Percentiles rank a stretch among this genome's conserved stretches.
Conservation (phyloP, 2,888 invertebrate species). For the Coelinius sp. region DNA sequence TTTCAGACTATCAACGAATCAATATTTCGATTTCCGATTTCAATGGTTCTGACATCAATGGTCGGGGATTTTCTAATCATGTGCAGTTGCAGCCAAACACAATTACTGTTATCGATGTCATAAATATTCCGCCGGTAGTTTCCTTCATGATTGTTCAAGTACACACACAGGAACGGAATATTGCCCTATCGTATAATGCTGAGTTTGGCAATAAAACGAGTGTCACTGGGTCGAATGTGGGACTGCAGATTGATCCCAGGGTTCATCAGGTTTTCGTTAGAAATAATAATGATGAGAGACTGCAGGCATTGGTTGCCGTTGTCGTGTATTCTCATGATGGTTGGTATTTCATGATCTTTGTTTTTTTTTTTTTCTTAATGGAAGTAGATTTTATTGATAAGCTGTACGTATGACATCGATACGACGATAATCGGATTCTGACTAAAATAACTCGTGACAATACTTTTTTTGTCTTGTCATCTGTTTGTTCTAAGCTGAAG, state of each 20-base stretch:
- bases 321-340: constrained; percentile 73
- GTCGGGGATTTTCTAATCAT: constrained; percentile 57
- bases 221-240: constrained; percentile 77
- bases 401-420: background rate
- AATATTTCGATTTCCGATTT: constrained; percentile 59
- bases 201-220: constrained; percentile 50
- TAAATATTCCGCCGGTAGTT: constrained; percentile 70
- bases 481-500: background rate
- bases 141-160: constrained; percentile 78
- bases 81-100: constrained; percentile 52
- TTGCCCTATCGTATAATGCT: constrained; percentile 73
- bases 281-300: constrained; percentile 68
- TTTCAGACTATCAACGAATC: constrained; percentile 43
- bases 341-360: constrained; percentile 59
- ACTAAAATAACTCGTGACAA: background rate
- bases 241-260: constrained; percentile 70
- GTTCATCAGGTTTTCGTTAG: constrained; percentile 68
- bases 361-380: background rate
- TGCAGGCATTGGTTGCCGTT: constrained; percentile 72
- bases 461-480: background rate
- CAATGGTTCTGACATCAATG: constrained; percentile 46
- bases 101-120: constrained; percentile 69
- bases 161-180: constrained; percentile 75
- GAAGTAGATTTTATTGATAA: background rate
- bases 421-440: background rate